Base-by-base conservation (phyloP, 2,797 vertebrate species). In the Esox lucius region DNA sequence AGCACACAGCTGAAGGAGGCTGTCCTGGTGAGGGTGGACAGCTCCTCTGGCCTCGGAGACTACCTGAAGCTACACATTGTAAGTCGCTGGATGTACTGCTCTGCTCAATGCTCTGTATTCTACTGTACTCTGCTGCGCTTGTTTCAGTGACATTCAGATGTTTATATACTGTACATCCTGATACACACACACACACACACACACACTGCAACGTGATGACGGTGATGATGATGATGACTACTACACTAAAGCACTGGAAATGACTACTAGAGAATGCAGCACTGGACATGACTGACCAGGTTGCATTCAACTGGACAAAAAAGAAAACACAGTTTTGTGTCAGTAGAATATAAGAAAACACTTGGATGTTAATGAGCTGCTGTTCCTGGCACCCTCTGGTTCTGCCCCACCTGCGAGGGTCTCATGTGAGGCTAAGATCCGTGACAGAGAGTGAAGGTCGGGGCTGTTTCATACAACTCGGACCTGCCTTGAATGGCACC, bases 11-110 rank as follows among this genome's bases (percentile, higher is more conserved):
- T 97, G 77, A 98, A 97, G 85, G 97, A 99, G 81, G 96, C 98
- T 0, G 94, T 98, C 49, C 87, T 99, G 92, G 97, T 99, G 82
- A 93, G 97, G 81, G 98, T 99, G 93, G 97, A 98, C 90, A 99
- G 98, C 90, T 97, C 98, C 81, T 94, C 96, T 78, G 97, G 97
- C 87, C 94, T 99, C 0, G 98, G 97, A 83, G 98, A 99, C 92
- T 99, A 98, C 91, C 89, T 99, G 90, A 97, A 98, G 88, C 97
- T 99, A 22, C 97, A 98, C 78, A 99, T 99, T 66, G 98, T 99
- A 95, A 99, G 98, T 98, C 86, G 35, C 70, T 3, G 42, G 42
- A 46, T 46, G 42, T 46, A 42, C 48, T 11, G 24, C 73, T 1
- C n/a, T 59, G 11, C 22, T 59, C 56, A 59, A 19, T 53, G 22